These are phyloP conservation scores for Drosophila bocqueti DNA, from an alignment of 1,140 invertebrate genomes.

Conservation along the genomic window DNA sequence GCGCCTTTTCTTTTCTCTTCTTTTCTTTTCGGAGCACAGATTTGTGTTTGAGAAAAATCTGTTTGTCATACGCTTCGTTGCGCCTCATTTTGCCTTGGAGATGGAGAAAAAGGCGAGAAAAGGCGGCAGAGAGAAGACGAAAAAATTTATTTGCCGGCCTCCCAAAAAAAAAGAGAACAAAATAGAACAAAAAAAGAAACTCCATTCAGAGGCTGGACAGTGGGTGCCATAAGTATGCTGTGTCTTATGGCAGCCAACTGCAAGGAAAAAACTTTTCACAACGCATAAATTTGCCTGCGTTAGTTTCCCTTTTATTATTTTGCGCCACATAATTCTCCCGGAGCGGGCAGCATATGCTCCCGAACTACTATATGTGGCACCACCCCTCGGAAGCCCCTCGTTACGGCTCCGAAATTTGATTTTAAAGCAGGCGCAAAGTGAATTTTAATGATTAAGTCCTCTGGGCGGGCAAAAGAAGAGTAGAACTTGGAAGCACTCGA, in stretches of 20 bases:
- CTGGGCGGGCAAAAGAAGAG: not conserved
- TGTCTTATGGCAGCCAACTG: slow-evolving; percentile 21
- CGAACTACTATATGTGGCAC: slow-evolving; percentile 12
- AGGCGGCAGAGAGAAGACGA: slow-evolving; percentile 6
- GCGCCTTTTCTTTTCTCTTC: slow-evolving; percentile 56
- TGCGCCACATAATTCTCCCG: slow-evolving; percentile 77
- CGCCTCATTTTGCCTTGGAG: slow-evolving; percentile 78
- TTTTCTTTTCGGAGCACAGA: slow-evolving; percentile 77
- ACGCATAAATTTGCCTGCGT: slow-evolving; percentile 79
- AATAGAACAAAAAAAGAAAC: slow-evolving; percentile 22
- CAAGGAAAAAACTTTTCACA: slow-evolving; percentile 70
- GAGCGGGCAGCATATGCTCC: slow-evolving; percentile 68
- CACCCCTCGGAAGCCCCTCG: not conserved
- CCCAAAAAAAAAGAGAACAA: slow-evolving; percentile 15
- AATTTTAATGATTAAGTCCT: slow-evolving; percentile 69
- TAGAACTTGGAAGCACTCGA: slow-evolving; percentile 14
- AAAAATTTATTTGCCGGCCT: slow-evolving; percentile 68
- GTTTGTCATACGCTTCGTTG: slow-evolving; percentile 83
- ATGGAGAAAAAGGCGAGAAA: slow-evolving; percentile 14
- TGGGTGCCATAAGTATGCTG: slow-evolving; percentile 51
- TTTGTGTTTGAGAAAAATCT: slow-evolving; percentile 84
- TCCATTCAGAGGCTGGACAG: slow-evolving; percentile 71
- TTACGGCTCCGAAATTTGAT: slow-evolving; percentile 61
- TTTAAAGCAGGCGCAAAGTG: slow-evolving; percentile 74
- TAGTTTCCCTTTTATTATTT: slow-evolving; percentile 61